These are phyloP conservation scores for Intellagama lesueurii DNA, from an alignment of 2,797 vertebrate species.

Conservation along the genomic window DNA sequence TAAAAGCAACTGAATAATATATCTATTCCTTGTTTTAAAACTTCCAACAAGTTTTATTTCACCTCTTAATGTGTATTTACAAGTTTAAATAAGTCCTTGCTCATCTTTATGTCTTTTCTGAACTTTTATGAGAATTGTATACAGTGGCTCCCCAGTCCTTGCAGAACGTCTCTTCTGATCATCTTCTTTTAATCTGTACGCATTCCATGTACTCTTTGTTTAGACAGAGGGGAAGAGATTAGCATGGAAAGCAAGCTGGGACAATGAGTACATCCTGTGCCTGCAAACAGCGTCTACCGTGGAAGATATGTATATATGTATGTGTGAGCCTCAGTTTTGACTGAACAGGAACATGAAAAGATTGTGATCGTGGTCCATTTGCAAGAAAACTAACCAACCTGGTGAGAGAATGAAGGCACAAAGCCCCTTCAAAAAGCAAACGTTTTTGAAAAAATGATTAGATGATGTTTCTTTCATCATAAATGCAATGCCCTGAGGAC, in stretches of 20 bases:
- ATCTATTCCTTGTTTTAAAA: constrained; percentile 17
- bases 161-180: constrained; percentile 29
- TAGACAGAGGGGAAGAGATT: constrained; percentile 52
- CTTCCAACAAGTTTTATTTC: background rate
- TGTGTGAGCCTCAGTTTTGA: constrained; percentile 57
- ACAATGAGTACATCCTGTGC: constrained; percentile 65
- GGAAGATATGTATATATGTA: constrained; percentile 56
- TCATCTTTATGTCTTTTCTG: background rate
- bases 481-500: constrained; percentile 72
- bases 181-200: constrained; percentile 61
- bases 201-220: constrained; percentile 54
- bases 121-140: constrained; percentile 24
- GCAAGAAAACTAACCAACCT: constrained; percentile 54
- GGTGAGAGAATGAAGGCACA: constrained; percentile 66
- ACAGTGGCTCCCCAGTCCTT: constrained; percentile 2
- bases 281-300: constrained; percentile 74
- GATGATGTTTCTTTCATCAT: constrained; percentile 75
- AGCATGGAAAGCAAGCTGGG: constrained; percentile 57
- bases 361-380: constrained; percentile 66
- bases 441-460: constrained; percentile 75
- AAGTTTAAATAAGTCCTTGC: background rate
- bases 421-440: constrained; percentile 66
- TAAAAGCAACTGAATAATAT: constrained; percentile 43
- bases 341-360: constrained; percentile 69
- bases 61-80: background rate